Percentiles rank a stretch among this genome's conserved stretches.
Conservation (phyloP, 2,113 vertebrate species). For the Apaloderma vittatum region DNA sequence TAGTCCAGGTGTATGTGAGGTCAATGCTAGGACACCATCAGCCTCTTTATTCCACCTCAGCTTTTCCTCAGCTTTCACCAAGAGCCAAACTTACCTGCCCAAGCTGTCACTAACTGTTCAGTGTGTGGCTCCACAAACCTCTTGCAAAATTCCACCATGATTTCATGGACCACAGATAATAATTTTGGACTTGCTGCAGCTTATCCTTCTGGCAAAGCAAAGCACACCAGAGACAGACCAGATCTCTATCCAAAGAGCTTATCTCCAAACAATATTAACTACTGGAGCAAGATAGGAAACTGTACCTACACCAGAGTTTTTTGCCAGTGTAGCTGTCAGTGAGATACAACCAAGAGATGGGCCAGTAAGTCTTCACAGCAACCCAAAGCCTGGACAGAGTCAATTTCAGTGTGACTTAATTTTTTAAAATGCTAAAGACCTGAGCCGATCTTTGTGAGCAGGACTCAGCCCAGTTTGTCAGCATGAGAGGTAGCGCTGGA, state of each 20-base stretch:
- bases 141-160: background rate
- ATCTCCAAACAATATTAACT: background rate
- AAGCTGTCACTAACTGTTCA: background rate
- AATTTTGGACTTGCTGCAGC: background rate
- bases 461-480: background rate
- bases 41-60: background rate
- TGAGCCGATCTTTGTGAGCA: background rate
- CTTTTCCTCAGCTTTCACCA: background rate
- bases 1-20: background rate
- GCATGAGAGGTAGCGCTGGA: background rate
- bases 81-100: background rate
- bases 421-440: background rate
- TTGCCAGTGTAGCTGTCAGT: background rate
- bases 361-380: background rate
- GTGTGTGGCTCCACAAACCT: background rate
- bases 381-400: background rate
- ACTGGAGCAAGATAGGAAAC: background rate
- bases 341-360: background rate
- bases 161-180: background rate
- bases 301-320: background rate
- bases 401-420: background rate
- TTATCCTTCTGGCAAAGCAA: background rate
- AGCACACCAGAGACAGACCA: accelerated
- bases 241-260: background rate
- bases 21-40: background rate